A percentile compares a stretch with the other conserved stretches of the same genome.
Conservation (phyloP, 2,797 vertebrate genomes). For the Gorsachius magnificus region DNA sequence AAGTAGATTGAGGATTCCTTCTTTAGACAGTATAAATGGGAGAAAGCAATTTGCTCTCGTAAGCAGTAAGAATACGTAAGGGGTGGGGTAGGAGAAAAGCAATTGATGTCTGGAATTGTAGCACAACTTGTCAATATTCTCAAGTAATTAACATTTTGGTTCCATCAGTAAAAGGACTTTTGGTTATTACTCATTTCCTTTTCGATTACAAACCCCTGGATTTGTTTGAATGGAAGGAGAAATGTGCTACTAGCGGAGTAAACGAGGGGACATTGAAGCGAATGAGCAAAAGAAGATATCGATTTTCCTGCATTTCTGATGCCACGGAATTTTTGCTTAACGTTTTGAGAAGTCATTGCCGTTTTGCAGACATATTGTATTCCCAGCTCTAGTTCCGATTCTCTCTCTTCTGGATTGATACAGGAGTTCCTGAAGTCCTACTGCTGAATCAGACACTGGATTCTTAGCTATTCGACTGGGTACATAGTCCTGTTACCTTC, state of each 20-base stretch:
- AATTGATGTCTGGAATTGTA: not conserved
- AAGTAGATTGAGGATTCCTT: not conserved
- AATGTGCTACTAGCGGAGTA: slow-evolving; percentile 16
- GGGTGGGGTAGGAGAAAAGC: not conserved
- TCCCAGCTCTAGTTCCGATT: not conserved
- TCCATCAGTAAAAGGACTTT: not conserved
- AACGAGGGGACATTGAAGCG: not conserved
- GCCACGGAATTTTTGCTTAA: not conserved
- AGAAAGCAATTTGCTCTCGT: not conserved
- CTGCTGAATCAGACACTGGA: not conserved
- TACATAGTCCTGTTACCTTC: not conserved
- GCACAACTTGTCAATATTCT: slow-evolving; percentile 10
- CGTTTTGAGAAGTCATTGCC: not conserved
- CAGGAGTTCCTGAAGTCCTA: not conserved
- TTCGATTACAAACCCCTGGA: not conserved
- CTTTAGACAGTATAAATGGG: not conserved
- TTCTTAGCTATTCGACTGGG: accelerated
- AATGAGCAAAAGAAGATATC: not conserved
- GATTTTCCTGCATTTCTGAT: slow-evolving; percentile 3
- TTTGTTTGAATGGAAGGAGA: slow-evolving; percentile 1
- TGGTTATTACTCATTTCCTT: slow-evolving; percentile 27
- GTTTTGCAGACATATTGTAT: not conserved
- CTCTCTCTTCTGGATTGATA: not conserved
- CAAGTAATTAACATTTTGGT: slow-evolving; percentile 34
- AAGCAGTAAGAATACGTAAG: not conserved